These are phyloP conservation scores for Anguilla megastoma DNA, from an alignment of 2,797 vertebrate species.

Conservation along the genomic window DNA sequence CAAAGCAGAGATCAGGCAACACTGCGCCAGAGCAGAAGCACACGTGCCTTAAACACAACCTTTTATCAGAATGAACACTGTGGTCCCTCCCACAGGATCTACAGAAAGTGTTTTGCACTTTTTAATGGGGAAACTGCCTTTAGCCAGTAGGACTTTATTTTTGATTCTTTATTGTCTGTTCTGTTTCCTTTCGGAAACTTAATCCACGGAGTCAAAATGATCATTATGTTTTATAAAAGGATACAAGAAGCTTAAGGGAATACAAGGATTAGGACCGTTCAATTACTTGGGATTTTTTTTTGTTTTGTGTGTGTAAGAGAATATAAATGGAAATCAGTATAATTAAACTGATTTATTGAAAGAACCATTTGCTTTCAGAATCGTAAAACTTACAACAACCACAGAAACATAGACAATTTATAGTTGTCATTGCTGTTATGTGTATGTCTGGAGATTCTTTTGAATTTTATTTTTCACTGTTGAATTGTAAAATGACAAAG, in stretches of 20 bases:
- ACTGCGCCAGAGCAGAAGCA: neutral
- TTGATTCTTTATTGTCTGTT: constrained; percentile 23
- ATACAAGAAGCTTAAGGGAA: constrained; percentile 38
- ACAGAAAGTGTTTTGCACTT: constrained; percentile 44
- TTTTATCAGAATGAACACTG: constrained; percentile 48
- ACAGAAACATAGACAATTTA: constrained; percentile 9
- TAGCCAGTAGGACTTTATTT: constrained; percentile 15
- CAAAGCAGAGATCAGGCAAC: neutral
- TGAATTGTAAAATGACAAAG: constrained; percentile 17
- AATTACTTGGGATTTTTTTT: neutral
- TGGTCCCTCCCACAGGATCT: constrained; percentile 50
- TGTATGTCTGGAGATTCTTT: constrained; percentile 3
- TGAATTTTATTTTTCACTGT: constrained; percentile 11
- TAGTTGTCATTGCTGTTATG: constrained; percentile 27
- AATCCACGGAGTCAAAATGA: neutral
- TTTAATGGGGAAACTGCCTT: constrained; percentile 36
- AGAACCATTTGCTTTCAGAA: neutral
- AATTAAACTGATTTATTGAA: neutral
- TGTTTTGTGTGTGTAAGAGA: neutral
- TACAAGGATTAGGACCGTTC: neutral
- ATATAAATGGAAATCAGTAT: constrained; percentile 13
- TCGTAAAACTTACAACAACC: neutral
- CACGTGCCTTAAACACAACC: constrained; percentile 57
- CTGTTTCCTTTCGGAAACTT: constrained; percentile 16
- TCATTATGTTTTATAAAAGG: constrained; percentile 42